phyloP scores from a whole-genome alignment of 2,797 vertebrate genomes.

The Rousettus madagascariensis region DNA sequence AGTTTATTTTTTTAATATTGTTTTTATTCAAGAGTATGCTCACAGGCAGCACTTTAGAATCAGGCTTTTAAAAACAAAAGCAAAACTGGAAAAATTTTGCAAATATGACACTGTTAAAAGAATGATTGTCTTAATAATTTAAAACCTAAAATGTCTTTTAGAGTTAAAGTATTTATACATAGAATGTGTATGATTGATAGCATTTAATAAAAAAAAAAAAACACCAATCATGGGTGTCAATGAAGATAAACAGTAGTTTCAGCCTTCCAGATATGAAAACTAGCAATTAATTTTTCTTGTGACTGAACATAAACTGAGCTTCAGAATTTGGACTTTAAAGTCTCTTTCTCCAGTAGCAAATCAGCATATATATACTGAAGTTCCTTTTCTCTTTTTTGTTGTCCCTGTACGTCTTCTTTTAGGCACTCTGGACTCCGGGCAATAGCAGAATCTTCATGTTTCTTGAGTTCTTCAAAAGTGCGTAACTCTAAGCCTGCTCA shows the following conservation, averaged over 20 bases:
- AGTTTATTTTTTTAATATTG: constrained; percentile 47
- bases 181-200: constrained; percentile 21
- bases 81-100: constrained; percentile 59
- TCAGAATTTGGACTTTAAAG: constrained; percentile 86
- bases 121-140: constrained; percentile 72
- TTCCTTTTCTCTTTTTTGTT: constrained; percentile 96
- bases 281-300: constrained; percentile 18
- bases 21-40: constrained; percentile 77
- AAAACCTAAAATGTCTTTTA: constrained; percentile 63
- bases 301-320: constrained; percentile 13
- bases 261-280: constrained; percentile 51
- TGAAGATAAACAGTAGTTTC: constrained; percentile 58
- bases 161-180: constrained; percentile 53
- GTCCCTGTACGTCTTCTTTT: constrained; percentile 95
- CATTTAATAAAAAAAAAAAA: constrained; percentile 67
- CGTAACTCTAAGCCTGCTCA: constrained; percentile 95
- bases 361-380: constrained; percentile 97
- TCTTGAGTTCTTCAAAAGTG: constrained; percentile 96
- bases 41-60: constrained; percentile 73
- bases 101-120: constrained; percentile 63
- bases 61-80: constrained; percentile 74
- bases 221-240: constrained; percentile 58
- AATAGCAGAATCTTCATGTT: constrained; percentile 95
- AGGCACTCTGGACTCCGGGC: constrained; percentile 93
- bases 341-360: constrained; percentile 94